These are phyloP conservation scores for Agrotis clavis DNA, from an alignment of 2,888 invertebrate species.

Conservation along the genomic window DNA sequence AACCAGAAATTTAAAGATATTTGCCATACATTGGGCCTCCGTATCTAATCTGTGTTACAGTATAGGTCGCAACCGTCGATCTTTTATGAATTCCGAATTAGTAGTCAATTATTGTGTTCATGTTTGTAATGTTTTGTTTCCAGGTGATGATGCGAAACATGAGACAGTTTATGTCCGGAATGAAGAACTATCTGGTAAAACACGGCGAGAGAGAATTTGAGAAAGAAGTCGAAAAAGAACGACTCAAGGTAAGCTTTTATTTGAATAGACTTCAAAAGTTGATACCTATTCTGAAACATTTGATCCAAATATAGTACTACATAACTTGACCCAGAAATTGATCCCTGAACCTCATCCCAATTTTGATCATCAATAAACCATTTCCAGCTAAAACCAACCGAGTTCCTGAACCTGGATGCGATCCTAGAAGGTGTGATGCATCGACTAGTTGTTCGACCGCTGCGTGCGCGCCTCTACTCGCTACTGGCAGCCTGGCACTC, in stretches of 20 bases:
- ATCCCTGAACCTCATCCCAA: too few species aligned
- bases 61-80: too few species aligned
- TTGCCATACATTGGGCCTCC: too few species aligned
- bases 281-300: too few species aligned
- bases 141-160: slow-evolving; percentile 96
- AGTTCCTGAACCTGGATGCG: slow-evolving; percentile 98
- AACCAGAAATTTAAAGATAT: too few species aligned
- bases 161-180: slow-evolving; percentile 99
- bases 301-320: too few species aligned
- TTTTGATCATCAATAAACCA: not conserved
- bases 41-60: too few species aligned
- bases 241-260: slow-evolving; percentile 92
- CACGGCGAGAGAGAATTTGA: slow-evolving; percentile 98
- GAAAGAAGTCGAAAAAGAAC: slow-evolving; percentile 96
- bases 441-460: slow-evolving; percentile 96
- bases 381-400: slow-evolving; percentile 94
- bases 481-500: slow-evolving; percentile 97
- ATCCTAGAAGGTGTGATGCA: slow-evolving; percentile 98
- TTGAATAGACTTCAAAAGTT: too few species aligned
- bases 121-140: slow-evolving; percentile 47
- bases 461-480: slow-evolving; percentile 95
- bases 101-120: too few species aligned
- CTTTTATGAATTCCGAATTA: too few species aligned
- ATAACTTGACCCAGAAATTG: too few species aligned
- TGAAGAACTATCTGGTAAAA: slow-evolving; percentile 99